These are phyloP conservation scores for Drosophila niveifrons DNA, from an alignment of 2,888 invertebrate genomes.

Conservation along the genomic window DNA sequence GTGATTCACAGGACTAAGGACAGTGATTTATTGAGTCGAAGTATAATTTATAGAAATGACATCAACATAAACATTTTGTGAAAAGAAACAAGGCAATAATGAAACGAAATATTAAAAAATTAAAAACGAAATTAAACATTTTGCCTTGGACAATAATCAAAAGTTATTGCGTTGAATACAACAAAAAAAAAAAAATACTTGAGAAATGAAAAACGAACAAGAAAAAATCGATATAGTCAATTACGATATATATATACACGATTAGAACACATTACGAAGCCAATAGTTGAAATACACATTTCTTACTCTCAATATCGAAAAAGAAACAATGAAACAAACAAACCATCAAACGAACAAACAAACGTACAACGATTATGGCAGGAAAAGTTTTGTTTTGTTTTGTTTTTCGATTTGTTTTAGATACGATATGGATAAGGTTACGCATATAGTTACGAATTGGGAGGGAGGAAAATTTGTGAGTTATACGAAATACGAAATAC, in stretches of 20 bases:
- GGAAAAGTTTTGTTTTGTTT: slow-evolving; percentile 42
- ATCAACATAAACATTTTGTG: slow-evolving; percentile 13
- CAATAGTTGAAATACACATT: slow-evolving; percentile 63
- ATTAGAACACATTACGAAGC: slow-evolving; percentile 77
- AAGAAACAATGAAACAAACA: slow-evolving; percentile 53
- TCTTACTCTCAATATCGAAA: slow-evolving; percentile 54
- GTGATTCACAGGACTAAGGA: slow-evolving; percentile 52
- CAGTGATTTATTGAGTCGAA: slow-evolving; percentile 42
- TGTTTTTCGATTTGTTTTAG: slow-evolving; percentile 9
- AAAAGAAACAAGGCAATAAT: slow-evolving; percentile 17
- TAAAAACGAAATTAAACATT: slow-evolving; percentile 22
- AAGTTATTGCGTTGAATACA: slow-evolving; percentile 23
- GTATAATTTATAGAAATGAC: slow-evolving; percentile 42
- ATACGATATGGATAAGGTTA: slow-evolving; percentile 30
- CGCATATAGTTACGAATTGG: slow-evolving; percentile 39
- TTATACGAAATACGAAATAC: slow-evolving; percentile 57
- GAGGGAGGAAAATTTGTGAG: slow-evolving; percentile 38
- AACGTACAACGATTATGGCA: slow-evolving; percentile 77
- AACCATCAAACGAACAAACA: slow-evolving; percentile 60
- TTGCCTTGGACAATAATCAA: slow-evolving; percentile 41
- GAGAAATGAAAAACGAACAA: slow-evolving; percentile 19
- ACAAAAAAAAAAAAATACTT: not conserved
- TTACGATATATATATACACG: slow-evolving; percentile 61
- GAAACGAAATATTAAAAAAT: slow-evolving; percentile 14
- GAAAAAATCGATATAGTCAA: slow-evolving; percentile 47